Evolutionary conservation across 2,113 vertebrate species (phyloP).

Genomic region (Cygnus buccinator): DNA sequence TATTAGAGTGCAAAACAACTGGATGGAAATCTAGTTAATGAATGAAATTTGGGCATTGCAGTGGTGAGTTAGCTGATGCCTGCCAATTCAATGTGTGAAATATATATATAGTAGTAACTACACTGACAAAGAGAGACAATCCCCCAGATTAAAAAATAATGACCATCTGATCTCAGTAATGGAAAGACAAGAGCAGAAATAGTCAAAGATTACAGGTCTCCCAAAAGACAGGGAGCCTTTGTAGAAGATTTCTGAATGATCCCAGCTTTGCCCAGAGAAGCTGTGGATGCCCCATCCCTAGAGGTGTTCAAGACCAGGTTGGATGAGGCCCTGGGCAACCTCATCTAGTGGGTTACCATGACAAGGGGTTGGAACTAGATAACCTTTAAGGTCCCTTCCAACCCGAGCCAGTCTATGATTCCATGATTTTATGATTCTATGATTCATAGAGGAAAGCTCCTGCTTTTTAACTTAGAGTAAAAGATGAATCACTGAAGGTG

Average conservation of each 20-base stretch:
- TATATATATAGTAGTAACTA: not conserved
- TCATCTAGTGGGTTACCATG: no score
- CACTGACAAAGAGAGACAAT: not conserved
- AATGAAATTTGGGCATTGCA: not conserved
- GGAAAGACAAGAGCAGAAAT: not conserved
- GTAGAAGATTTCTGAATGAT: not conserved
- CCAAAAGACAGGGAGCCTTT: not conserved
- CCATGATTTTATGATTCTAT: no score
- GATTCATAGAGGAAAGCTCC: not conserved
- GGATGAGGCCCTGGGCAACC: no score
- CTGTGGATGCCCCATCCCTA: no score
- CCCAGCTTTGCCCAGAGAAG: not conserved
- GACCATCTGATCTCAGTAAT: not conserved
- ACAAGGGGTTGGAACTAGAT: no score
- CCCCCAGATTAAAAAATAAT: not conserved
- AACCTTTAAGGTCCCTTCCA: no score
- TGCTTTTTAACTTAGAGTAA: not conserved
- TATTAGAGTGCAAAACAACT: not conserved
- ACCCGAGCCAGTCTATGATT: no score
- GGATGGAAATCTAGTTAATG: not conserved
- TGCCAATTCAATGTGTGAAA: not conserved
- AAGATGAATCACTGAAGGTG: not conserved
- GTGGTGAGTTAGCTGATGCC: not conserved
- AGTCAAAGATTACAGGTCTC: not conserved
- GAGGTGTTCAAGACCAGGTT: no score